Percentiles rank a stretch among this genome's conserved stretches.
Conservation (phyloP, 2,888 invertebrate species). For the Pseudanteris insignis region DNA sequence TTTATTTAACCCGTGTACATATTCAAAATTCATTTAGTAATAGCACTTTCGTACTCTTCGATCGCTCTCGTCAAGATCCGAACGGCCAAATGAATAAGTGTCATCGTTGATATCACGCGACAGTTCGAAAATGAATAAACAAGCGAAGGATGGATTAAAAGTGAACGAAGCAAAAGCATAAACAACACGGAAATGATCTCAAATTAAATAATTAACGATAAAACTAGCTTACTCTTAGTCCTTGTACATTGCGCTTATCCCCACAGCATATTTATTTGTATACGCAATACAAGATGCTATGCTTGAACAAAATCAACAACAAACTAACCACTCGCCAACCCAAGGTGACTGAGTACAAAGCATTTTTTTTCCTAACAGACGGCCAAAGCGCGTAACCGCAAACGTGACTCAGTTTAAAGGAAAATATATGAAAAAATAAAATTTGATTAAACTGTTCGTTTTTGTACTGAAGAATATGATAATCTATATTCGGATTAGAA, state of each 20-base stretch:
- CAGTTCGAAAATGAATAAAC: slow-evolving; percentile 14
- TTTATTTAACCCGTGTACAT: slow-evolving; percentile 29
- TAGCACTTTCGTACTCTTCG: slow-evolving; percentile 25
- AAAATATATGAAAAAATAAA: slow-evolving; percentile 8
- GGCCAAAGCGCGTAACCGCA: slow-evolving; percentile 42
- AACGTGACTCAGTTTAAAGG: slow-evolving; percentile 30
- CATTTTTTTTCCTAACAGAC: slow-evolving; percentile 46
- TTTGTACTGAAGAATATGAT: slow-evolving; percentile 19
- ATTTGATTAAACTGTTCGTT: slow-evolving; percentile 23
- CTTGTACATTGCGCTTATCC: slow-evolving; percentile 63
- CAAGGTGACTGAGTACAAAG: slow-evolving; percentile 60
- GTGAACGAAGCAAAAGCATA: slow-evolving; percentile 26
- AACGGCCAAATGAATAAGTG: slow-evolving; percentile 20
- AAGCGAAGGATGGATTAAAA: slow-evolving; percentile 18
- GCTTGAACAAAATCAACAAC: slow-evolving; percentile 36
- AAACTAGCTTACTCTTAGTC: slow-evolving; percentile 53
- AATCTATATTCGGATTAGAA: slow-evolving; percentile 11
- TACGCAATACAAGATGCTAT: slow-evolving; percentile 42
- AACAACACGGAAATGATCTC: slow-evolving; percentile 61
- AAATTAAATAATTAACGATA: slow-evolving; percentile 57
- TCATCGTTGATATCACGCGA: slow-evolving; percentile 27
- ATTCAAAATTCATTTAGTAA: slow-evolving; percentile 25
- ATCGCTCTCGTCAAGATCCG: slow-evolving; percentile 34
- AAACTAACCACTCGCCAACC: slow-evolving; percentile 52
- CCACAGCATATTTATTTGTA: slow-evolving; percentile 62